Conservation (phyloP, 92 coral and sea anemone genomes). For the Epizoanthus stellaris region DNA sequence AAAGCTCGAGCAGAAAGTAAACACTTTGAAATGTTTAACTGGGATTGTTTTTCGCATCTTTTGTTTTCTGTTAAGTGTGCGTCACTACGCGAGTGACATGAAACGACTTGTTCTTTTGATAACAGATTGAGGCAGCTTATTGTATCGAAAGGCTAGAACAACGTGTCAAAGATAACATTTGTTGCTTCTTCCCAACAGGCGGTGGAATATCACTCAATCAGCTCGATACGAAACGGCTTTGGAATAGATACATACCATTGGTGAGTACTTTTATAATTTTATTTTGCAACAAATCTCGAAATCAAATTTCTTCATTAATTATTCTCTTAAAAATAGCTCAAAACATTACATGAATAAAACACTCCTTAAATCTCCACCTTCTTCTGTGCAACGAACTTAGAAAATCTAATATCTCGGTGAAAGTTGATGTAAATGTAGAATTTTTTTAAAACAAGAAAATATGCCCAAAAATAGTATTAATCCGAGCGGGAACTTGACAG, state of each 20-base stretch:
- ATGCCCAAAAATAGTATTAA: not conserved
- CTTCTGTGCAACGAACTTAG: not conserved
- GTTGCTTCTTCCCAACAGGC: not conserved
- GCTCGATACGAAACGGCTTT: not conserved
- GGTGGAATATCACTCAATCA: not conserved
- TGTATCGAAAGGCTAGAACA: conserved; percentile 24
- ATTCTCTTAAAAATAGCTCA: conserved; percentile 10
- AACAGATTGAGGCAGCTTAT: conserved; percentile 58
- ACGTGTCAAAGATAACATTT: conserved; percentile 37
- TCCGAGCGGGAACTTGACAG: conserved; percentile 28
- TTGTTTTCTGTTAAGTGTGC: conserved; percentile 57
- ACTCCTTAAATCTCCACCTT: not conserved
- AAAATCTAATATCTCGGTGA: no score
- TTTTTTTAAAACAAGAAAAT: conserved; percentile 3
- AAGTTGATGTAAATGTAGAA: not conserved
- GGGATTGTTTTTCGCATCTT: conserved; percentile 44
- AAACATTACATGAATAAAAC: not conserved
- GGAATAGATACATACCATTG: no score
- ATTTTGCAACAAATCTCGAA: no score
- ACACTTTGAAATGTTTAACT: conserved; percentile 59
- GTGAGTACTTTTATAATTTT: no score
- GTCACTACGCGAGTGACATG: conserved; percentile 62
- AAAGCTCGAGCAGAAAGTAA: conserved; percentile 69
- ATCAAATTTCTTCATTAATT: not conserved
- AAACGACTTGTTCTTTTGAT: conserved; percentile 50